phyloP scores from a whole-genome alignment of 2,888 invertebrate genomes.

The Incurvaria masculella region DNA sequence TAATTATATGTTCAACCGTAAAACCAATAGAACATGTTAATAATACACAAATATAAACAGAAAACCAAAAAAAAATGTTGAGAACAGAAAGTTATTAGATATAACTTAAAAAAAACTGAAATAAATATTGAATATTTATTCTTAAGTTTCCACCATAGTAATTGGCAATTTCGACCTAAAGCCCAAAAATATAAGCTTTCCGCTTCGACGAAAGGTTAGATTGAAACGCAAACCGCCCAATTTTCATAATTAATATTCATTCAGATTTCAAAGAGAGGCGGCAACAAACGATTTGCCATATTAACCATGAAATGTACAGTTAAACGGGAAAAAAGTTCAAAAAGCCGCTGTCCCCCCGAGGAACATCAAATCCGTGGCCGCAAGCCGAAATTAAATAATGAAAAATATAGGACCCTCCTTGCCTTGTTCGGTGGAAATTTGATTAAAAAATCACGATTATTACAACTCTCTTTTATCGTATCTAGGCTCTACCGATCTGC shows the following conservation, averaged over 20 bases:
- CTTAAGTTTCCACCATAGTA: too few relatives aligned
- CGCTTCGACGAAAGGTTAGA: too few relatives aligned
- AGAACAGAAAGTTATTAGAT: too few relatives aligned
- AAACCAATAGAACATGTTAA: too few relatives aligned
- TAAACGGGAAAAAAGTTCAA: constrained; percentile 40
- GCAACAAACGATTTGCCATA: constrained; percentile 33
- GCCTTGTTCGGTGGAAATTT: constrained; percentile 56
- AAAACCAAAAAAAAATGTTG: too few relatives aligned
- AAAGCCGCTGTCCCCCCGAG: constrained; percentile 45
- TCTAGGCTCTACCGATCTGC: constrained; percentile 27
- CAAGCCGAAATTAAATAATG: constrained; percentile 54
- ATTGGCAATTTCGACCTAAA: too few relatives aligned
- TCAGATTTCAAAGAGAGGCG: constrained; percentile 4
- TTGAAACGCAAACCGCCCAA: too few relatives aligned
- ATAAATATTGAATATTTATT: too few relatives aligned
- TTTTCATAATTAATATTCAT: constrained; percentile 9
- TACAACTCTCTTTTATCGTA: constrained; percentile 37
- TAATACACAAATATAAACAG: too few relatives aligned
- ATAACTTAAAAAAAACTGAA: too few relatives aligned
- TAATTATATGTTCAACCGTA: too few relatives aligned
- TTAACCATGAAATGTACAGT: constrained; percentile 39
- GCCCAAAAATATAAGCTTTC: too few relatives aligned
- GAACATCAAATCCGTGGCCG: constrained; percentile 37
- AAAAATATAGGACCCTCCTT: constrained; percentile 54
- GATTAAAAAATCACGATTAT: constrained; percentile 61